Evolutionary conservation across 2,888 invertebrate species (phyloP), one percentile per base, ranked within the genome.

Genomic region (Cabera pusaria): DNA sequence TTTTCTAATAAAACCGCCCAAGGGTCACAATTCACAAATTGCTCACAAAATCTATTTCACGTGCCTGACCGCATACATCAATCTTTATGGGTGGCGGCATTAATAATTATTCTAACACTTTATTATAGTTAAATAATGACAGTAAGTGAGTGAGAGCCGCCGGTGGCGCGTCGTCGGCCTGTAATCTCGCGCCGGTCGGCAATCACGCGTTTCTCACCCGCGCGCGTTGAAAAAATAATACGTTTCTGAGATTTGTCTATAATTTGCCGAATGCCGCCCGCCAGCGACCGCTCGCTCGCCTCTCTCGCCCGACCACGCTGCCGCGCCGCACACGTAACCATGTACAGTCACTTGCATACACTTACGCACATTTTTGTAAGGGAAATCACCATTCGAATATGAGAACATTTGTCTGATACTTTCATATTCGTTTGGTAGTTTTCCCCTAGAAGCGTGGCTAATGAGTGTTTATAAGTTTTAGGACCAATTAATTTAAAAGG

Each of bases 141-240:
- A 70, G 71, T 80, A 80, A 78, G 77, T 77, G 52, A 53, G 77
- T 75, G 77, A 75, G 75, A 77, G 69, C 70, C 79, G 71, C 73
- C 68, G 66, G 59, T 62, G 78, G 68, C 74, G 14, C 14, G 14
- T 14, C 14, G 2, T 2, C 51, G 59, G 68, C 70, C 86, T 88
- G 86, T 88, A 86, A 88, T 88, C 85, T 78, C 54, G 56, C 35
- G 78, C 88, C 87, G 87, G 76, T 75, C 85, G 74, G 73, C 84
- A 88, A 87, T 88, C 86, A 86, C 75, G 82, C 84, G 82, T 78
- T 88, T 88, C 87, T 88, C 88, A 88, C 88, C 85, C 85, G 72
- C 56, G 72, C 82, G 88, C 83, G 87, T 80, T 88, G 86, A 88
- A 88, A 88, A 87, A 88, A 88, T 88, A 84, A 88, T 85, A 83